Conservation (phyloP, 2,797 vertebrate genomes). For the Danio albolineatus region DNA sequence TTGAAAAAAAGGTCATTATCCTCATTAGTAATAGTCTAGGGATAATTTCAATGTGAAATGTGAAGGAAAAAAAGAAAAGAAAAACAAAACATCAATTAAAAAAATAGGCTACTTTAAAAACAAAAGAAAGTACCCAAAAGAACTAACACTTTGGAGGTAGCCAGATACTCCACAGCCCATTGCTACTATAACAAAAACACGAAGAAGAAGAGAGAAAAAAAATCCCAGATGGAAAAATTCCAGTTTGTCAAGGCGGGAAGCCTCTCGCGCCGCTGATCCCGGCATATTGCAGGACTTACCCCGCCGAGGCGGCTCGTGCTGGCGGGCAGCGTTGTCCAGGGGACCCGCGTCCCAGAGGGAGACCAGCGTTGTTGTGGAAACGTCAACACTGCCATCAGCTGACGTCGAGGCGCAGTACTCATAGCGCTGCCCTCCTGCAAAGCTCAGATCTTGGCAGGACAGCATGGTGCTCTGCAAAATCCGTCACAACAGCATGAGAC, state of each 20-base stretch:
- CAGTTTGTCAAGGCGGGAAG: slow-evolving; percentile 53
- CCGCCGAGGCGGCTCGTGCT: slow-evolving; percentile 70
- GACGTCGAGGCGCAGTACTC: slow-evolving; percentile 73
- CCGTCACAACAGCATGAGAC: slow-evolving; percentile 18
- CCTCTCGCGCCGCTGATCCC: slow-evolving; percentile 49
- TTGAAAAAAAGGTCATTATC: background rate
- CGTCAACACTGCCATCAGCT: slow-evolving; percentile 79
- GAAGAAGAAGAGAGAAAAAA: background rate
- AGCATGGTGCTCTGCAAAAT: slow-evolving; percentile 77
- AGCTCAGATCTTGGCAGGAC: slow-evolving; percentile 80
- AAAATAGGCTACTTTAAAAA: slow-evolving; percentile 21
- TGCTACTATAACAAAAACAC: slow-evolving; percentile 23
- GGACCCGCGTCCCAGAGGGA: slow-evolving; percentile 81
- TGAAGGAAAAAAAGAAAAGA: background rate
- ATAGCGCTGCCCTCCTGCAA: slow-evolving; percentile 78
- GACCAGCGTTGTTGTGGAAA: slow-evolving; percentile 90
- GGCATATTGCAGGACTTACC: slow-evolving; percentile 67
- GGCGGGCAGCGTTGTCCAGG: slow-evolving; percentile 77
- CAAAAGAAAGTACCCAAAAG: background rate
- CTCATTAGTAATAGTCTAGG: slow-evolving; percentile 17
- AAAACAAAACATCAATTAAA: slow-evolving; percentile 7
- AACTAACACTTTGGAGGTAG: slow-evolving; percentile 19
- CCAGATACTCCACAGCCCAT: slow-evolving; percentile 37
- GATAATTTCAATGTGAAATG: background rate
- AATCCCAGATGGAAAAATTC: slow-evolving; percentile 51